Evolutionary conservation across 2,113 vertebrate species (phyloP), one percentile per base, ranked within the genome.

Genomic region (Sinocyclocheilus maitianheensis): DNA sequence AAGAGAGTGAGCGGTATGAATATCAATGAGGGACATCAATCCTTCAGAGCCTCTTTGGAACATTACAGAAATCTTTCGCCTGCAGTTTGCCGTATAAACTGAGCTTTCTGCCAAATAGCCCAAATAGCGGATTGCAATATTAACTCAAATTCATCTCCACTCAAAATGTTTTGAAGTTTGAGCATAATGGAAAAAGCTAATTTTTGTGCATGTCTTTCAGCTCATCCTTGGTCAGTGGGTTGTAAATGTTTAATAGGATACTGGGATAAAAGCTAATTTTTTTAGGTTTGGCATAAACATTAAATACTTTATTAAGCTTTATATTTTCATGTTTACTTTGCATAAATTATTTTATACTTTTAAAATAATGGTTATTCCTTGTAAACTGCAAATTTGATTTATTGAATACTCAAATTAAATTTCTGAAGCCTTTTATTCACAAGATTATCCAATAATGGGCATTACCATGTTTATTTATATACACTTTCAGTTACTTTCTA

Each of bases 11-110:
- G 71, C 62, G 55, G 43, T 82, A 77, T 89, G 89, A 89, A 90
- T 90, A 86, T 86, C 78, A 87, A 88, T 88, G 82, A 89, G 90
- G 58, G 55, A 81, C 84, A 88, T 88, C 87, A 85, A 86, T 88
- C 83, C 88, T 86, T 82, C 53, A 53, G 83, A 83, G 81, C 53
- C 85, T 81, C 88, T 78, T 76, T 58, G 87, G 78, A 88, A 89
- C 86, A 84, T 86, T 84, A 89, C 87, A 84, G 86, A 89, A 83
- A 78, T 77, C 62, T 81, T 86, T 78, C 48, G 18, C 81, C 75
- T 74, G 79, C 81, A 79, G 81, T 85, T 88, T 85, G 76, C 69
- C 18, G 62, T 76, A 86, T 88, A 89, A 90, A 89, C 83, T 79
- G 82, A 53, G 82, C 65, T 88, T 79, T 58, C 65, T 82, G 81